Evolutionary conservation across 2,888 invertebrate species (phyloP), one percentile per base, ranked within the genome.

Genomic region (Erannis defoliaria): DNA sequence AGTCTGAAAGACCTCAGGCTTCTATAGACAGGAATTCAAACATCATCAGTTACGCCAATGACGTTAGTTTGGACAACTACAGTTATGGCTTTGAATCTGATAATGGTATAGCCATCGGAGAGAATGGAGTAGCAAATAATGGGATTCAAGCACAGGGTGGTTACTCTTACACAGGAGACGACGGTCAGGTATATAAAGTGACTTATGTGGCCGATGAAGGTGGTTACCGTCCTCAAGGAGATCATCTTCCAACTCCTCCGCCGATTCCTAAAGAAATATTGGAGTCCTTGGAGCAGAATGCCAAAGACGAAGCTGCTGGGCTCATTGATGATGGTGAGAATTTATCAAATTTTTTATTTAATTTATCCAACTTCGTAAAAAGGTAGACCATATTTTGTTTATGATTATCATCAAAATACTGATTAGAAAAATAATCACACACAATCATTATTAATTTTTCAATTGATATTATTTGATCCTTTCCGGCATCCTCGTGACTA

Each of bases 261-360:
- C 90, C 91, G 0, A 88, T 89, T 40, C 89, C 91, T 0, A 76
- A 73, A 6, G 90, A 86, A 35, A 90, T 90, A n/a, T 63, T 87
- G 67, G 82, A 76, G 67, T 81, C 90, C 12, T 72, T 90, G 66
- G 86, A 89, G 58, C 80, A 87, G 60, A 91, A 91, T 60, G 86
- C 87, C 1, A 84, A 79, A 38, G 90, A 90, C 23, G 89, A 88
- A 70, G 90, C 89, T 2, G 85, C 85, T 10, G 90, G 91, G n/a
- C 58, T 85, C 29, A 63, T 82, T 29, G 87, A 89, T 73, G 86
- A 88, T 78, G 92, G 92, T 91, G 46, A 88, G 89, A 76, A 23
- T n/a, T 23, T 21, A 21, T 40, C 18, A 35, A 3, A 5, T 35
- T 10, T 18, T 14, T 35, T 3, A n/a, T 5, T 18, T 16, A 38